Evolutionary conservation across 2,113 vertebrate species (phyloP).

Genomic region (Laticauda colubrina): DNA sequence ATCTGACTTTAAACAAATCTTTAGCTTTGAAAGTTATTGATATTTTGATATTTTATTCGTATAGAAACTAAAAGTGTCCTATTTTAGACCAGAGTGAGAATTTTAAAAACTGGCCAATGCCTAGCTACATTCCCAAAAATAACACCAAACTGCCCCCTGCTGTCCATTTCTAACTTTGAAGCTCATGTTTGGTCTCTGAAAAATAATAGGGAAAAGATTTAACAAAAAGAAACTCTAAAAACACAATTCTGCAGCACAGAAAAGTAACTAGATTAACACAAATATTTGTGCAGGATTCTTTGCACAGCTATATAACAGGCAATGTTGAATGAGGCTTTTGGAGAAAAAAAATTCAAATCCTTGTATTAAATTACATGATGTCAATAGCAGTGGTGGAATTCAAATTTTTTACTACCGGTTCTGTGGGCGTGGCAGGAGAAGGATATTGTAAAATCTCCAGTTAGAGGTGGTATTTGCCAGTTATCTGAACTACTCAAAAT

Average conservation of each 20-base stretch:
- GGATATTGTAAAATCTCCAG: no score
- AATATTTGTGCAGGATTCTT: constrained; percentile 15
- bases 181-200: background rate
- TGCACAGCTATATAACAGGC: constrained; percentile 17
- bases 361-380: constrained; percentile 4
- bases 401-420: no score
- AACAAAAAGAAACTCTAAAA: background rate
- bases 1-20: background rate
- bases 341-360: background rate
- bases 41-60: constrained; percentile 15
- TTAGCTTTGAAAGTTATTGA: constrained; percentile 11
- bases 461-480: no score
- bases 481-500: no score
- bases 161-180: background rate
- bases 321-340: constrained; percentile 1
- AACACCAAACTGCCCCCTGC: constrained; percentile 14
- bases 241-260: background rate
- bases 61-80: constrained; percentile 21
- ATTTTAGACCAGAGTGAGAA: background rate
- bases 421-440: no score
- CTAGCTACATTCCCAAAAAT: background rate
- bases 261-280: background rate
- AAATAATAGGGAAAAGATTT: background rate
- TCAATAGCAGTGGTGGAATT: background rate
- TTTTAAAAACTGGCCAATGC: background rate